These are phyloP conservation scores for Pipistrellus nathusii DNA, from an alignment of 2,797 vertebrate genomes.

Conservation along the genomic window DNA sequence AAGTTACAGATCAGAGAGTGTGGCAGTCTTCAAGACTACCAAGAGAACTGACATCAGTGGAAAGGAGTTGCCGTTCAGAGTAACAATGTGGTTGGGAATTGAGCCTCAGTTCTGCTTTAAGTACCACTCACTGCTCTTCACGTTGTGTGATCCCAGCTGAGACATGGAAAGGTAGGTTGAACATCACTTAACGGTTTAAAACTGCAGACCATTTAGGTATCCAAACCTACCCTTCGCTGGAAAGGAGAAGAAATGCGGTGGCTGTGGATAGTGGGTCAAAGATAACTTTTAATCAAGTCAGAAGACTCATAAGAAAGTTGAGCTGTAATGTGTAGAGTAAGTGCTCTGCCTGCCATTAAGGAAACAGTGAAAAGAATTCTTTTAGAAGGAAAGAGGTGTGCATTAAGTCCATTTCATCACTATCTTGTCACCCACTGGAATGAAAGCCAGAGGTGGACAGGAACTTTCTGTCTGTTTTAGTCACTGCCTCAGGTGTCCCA, in stretches of 20 bases:
- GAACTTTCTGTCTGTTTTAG: not conserved
- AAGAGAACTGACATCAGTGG: not conserved
- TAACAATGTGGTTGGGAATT: not conserved
- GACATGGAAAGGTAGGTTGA: not conserved
- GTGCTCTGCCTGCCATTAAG: not conserved
- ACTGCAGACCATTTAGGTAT: not conserved
- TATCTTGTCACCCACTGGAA: not conserved
- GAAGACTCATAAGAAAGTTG: not conserved
- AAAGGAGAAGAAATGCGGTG: not conserved
- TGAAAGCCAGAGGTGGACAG: not conserved
- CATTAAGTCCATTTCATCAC: not conserved
- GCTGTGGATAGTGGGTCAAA: not conserved
- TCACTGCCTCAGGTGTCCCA: not conserved
- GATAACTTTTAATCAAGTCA: not conserved
- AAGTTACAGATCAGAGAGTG: constrained; percentile 1
- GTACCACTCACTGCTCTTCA: not conserved
- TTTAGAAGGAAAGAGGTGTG: not conserved
- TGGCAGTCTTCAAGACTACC: constrained; percentile 22
- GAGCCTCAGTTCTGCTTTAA: not conserved
- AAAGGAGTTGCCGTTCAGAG: not conserved
- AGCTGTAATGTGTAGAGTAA: not conserved
- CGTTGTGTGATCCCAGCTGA: not conserved
- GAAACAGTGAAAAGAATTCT: not conserved
- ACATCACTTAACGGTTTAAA: not conserved
- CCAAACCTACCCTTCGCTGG: not conserved